phyloP scores from a whole-genome alignment of 2,797 vertebrate species.

The Trematomus bernacchii region DNA sequence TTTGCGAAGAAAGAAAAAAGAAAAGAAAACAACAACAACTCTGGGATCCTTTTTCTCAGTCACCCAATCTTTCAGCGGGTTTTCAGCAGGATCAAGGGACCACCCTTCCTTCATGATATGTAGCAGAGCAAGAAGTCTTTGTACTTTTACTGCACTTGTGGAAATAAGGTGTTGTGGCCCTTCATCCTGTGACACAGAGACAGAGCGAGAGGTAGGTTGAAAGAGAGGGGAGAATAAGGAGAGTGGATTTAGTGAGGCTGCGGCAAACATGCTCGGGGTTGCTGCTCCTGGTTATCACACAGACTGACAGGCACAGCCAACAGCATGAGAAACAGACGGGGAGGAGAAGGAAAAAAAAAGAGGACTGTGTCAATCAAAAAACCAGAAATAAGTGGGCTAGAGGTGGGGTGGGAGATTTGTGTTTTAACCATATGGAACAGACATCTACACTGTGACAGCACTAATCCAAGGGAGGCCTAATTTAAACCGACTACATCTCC shows the following conservation, averaged over 20 bases:
- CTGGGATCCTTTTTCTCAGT: conserved; percentile 80
- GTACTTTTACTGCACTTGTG: conserved; percentile 95
- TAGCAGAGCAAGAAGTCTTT: conserved; percentile 95
- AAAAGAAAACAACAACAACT: conserved; percentile 63
- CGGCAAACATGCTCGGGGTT: conserved; percentile 77
- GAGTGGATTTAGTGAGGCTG: conserved; percentile 78
- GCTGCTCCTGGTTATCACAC: conserved; percentile 83
- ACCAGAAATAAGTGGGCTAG: conserved; percentile 80
- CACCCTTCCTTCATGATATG: conserved; percentile 89
- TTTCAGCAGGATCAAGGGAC: conserved; percentile 86
- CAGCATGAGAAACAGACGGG: conserved; percentile 83
- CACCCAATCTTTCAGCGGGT: conserved; percentile 82
- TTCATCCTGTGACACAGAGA: conserved; percentile 87
- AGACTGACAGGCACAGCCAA: conserved; percentile 85
- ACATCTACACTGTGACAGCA: conserved; percentile 75
- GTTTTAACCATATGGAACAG: conserved; percentile 83
- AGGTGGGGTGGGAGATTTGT: conserved; percentile 77
- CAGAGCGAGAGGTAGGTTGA: conserved; percentile 55
- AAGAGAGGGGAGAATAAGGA: conserved; percentile 63
- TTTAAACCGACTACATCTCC: conserved; percentile 75
- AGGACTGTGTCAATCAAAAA: conserved; percentile 82
- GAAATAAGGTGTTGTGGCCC: conserved; percentile 90
- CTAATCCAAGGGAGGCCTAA: conserved; percentile 75
- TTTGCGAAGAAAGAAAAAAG: conserved; percentile 76
- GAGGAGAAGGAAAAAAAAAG: conserved; percentile 42